phyloP scores from a whole-genome alignment of 2,113 vertebrate genomes.

The Halcyon malimbica region DNA sequence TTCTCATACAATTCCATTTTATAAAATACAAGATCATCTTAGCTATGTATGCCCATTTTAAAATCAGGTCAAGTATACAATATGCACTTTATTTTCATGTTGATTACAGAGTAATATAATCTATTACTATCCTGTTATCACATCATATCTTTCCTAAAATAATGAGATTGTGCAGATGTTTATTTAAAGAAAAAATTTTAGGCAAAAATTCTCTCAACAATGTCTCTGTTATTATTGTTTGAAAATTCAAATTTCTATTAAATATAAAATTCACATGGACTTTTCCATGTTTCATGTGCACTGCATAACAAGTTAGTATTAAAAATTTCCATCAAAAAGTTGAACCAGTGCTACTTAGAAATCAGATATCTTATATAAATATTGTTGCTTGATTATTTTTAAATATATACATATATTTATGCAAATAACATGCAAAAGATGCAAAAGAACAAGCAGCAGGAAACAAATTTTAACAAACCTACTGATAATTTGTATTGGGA shows the following conservation, averaged over 20 bases:
- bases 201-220: not conserved
- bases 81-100: constrained; percentile 27
- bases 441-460: constrained; percentile 14
- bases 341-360: constrained; percentile 30
- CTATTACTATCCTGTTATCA: not conserved
- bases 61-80: not conserved
- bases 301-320: not conserved
- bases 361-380: constrained; percentile 23
- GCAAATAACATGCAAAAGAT: no score
- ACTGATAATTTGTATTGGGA: constrained; percentile 40
- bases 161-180: not conserved
- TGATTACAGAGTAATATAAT: not conserved
- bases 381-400: constrained; percentile 50
- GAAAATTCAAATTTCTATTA: constrained; percentile 14
- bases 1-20: not conserved
- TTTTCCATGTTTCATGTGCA: not conserved
- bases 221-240: constrained; percentile 17
- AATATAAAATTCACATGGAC: not conserved
- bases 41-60: not conserved
- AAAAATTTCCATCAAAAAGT: constrained; percentile 11
- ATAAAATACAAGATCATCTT: not conserved
- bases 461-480: constrained; percentile 46
- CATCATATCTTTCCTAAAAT: not conserved
- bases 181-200: not conserved
- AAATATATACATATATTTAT: constrained; percentile 15